phyloP scores from a whole-genome alignment of 2,113 vertebrate species.

The Scophthalmus maximus region DNA sequence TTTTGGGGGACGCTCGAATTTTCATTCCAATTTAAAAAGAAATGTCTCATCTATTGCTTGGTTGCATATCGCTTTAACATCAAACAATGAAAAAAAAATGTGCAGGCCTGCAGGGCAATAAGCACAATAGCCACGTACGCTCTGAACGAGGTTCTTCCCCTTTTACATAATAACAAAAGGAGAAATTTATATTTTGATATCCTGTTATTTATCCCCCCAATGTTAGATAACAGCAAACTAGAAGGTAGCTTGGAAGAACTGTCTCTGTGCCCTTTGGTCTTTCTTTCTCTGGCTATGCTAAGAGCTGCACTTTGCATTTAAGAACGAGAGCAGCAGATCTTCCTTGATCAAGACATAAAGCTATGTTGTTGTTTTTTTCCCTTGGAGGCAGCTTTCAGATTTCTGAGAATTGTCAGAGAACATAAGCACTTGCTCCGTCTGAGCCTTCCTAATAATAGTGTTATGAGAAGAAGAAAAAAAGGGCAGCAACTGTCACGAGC shows the following conservation, averaged over 20 bases:
- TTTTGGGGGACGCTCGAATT: neutral
- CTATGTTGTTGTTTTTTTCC: slow-evolving; percentile 31
- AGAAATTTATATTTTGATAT: slow-evolving; percentile 20
- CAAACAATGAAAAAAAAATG: slow-evolving; percentile 4
- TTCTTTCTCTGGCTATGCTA: neutral
- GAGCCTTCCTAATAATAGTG: slow-evolving; percentile 54
- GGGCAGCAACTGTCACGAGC: slow-evolving; percentile 71
- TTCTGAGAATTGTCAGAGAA: slow-evolving; percentile 54
- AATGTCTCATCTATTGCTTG: neutral
- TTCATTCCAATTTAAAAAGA: slow-evolving; percentile 13
- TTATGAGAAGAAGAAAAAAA: slow-evolving; percentile 43
- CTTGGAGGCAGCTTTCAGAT: slow-evolving; percentile 21
- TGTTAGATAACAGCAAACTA: slow-evolving; percentile 12
- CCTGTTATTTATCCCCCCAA: slow-evolving; percentile 31
- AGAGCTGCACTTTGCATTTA: slow-evolving; percentile 1
- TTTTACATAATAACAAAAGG: slow-evolving; percentile 11
- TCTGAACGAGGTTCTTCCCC: neutral
- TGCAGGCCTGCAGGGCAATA: slow-evolving; percentile 6
- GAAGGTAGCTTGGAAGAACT: slow-evolving; percentile 16
- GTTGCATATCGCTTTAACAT: slow-evolving; percentile 3
- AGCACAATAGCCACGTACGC: neutral
- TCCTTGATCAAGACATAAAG: slow-evolving; percentile 32
- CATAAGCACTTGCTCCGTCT: slow-evolving; percentile 33
- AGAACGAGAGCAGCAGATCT: slow-evolving; percentile 27
- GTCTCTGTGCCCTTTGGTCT: slow-evolving; percentile 17